These are phyloP conservation scores for Stramonita haemastoma DNA, from an alignment of 2,888 invertebrate species.

Conservation along the genomic window DNA sequence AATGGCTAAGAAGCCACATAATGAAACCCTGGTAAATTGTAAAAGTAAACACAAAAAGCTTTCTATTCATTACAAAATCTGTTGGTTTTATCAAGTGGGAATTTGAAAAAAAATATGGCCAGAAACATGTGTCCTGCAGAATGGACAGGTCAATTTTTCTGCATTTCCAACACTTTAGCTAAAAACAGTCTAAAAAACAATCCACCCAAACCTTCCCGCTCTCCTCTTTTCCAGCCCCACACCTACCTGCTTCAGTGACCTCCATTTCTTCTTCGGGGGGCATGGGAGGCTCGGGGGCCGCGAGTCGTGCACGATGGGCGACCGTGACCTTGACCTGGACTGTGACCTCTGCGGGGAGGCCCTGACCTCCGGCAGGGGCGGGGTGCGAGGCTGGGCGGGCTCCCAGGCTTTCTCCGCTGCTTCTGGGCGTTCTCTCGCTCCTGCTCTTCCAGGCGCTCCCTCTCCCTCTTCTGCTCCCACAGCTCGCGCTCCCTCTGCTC, in stretches of 20 bases:
- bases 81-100: too few relatives aligned
- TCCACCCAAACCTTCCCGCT: too few relatives aligned
- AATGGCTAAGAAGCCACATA: too few relatives aligned
- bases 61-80: too few relatives aligned
- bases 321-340: conserved; percentile 53
- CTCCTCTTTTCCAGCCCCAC: background rate
- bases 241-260: conserved; percentile 52
- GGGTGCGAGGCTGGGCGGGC: conserved; percentile 45
- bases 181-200: background rate
- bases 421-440: conserved; percentile 39
- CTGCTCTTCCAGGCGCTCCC: conserved; percentile 41
- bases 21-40: too few relatives aligned
- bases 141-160: too few relatives aligned
- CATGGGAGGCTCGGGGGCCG: conserved; percentile 51
- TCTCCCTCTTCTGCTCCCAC: conserved; percentile 17
- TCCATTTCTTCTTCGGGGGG: conserved; percentile 58
- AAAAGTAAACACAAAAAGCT: too few relatives aligned
- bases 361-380: conserved; percentile 37
- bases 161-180: too few relatives aligned
- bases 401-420: conserved; percentile 34
- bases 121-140: too few relatives aligned
- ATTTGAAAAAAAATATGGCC: too few relatives aligned
- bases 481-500: conserved; percentile 29
- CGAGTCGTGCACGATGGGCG: conserved; percentile 42
- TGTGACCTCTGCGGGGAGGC: conserved; percentile 54